Base-by-base conservation (phyloP, 92 coral and sea anemone genomes). In the Siderastrea radians region DNA sequence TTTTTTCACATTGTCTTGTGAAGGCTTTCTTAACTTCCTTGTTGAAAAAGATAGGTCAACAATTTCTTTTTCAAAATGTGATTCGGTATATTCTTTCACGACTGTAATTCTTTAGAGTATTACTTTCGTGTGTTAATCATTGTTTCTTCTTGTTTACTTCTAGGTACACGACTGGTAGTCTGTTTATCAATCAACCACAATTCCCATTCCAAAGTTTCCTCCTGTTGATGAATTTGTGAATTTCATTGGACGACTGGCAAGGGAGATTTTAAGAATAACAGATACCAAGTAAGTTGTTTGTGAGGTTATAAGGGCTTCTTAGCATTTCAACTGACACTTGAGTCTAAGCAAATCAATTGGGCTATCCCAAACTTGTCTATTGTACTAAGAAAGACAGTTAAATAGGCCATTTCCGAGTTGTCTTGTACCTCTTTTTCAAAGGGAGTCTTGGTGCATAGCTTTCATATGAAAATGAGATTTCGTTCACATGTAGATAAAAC, bases 211-310 rank as follows among this genome's bases (percentile, higher is more conserved):
- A 4, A 97, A 91, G 95, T 97, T 97, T 70, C 98, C 99, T 63
- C 99, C 97, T 3, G 99, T 97, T 68, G 99, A 97, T 61, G 99
- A 95, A 77, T 97, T 98, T 26, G 99, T 97, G 70, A 97, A 97
- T 63, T 97, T 97, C 90, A 97, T 97, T 83, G 99, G 99, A 74
- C 94, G 99, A 70, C 91, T 97, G 26, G 99, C 99, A 5, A 83
- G 99, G 65, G 99, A 97, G 86, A 97, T 97, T 59, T 75, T 97
- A 55, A 83, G 99, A 72, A 97, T 97, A 61, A 97, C 99, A 5
- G 99, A 97, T 79, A 91, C 95, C 65, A 97, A 87, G 99, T 97
- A 58, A 89, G 97, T 17, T 69, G 12, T 69, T 6, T 46, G 8
- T 26, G 38, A 26, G 38, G 38, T 26, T 26, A 26, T 26, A 26